A percentile compares a stretch with the other conserved stretches of the same genome.
phyloP scores from a whole-genome alignment of 53 echinoderm and acorn worm genomes.

The Pentamera pediparva region DNA sequence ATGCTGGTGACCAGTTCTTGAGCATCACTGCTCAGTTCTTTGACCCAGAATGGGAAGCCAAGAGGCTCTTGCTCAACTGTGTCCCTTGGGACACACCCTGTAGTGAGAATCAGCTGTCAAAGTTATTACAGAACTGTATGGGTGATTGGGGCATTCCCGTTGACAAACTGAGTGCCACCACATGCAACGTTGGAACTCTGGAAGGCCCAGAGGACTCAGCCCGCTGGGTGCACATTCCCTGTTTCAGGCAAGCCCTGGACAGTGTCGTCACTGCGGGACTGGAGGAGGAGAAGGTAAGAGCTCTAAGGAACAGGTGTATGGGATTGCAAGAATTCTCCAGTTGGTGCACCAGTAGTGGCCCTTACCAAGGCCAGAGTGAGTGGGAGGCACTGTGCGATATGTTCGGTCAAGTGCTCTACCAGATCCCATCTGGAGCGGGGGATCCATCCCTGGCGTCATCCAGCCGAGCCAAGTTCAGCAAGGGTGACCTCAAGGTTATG shows the following conservation, averaged over 20 bases:
- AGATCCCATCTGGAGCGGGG: neutral
- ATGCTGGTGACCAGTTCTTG: conserved; percentile 43
- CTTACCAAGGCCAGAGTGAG: neutral
- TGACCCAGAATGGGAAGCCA: conserved; percentile 39
- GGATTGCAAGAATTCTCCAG: neutral
- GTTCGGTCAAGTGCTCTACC: neutral
- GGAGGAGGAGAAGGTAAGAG: neutral
- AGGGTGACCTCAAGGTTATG: neutral
- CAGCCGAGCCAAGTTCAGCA: neutral
- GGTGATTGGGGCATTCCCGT: neutral
- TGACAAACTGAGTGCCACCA: neutral
- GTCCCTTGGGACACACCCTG: conserved; percentile 33
- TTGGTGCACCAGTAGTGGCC: neutral
- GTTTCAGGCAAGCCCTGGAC: neutral
- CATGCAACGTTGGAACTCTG: neutral
- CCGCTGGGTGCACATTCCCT: neutral
- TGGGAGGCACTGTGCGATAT: neutral
- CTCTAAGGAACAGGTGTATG: neutral
- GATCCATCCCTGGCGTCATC: neutral
- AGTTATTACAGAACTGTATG: neutral
- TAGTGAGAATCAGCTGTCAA: conserved; percentile 23
- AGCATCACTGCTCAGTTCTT: conserved; percentile 42
- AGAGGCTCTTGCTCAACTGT: conserved; percentile 40
- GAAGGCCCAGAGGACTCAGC: no score
- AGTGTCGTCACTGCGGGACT: neutral